Base-by-base conservation (phyloP, 2,797 vertebrate species). In the Melanotaenia nigrans region DNA sequence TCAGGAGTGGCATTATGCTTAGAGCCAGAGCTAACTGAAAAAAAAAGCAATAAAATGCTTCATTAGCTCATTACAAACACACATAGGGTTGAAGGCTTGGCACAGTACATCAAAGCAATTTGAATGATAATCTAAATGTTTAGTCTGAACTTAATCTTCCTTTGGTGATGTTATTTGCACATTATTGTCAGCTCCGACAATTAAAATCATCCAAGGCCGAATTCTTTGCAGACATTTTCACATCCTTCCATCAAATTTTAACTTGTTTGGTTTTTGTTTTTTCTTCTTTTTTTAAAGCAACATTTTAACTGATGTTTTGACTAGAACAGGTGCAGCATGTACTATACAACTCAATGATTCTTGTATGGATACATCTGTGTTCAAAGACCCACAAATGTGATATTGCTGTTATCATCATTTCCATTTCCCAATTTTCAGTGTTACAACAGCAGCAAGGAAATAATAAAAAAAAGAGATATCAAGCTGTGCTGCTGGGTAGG, bases 401-500 rank as follows among this genome's bases (percentile, higher is more conserved):
- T 53, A 73, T 5, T 65, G 60, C 70, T 73, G 51, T 33, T 28
- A 73, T 75, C 45, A 68, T 76, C 75, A 85, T 84, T 76, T 67
- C 53, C 7, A 33, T 57, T 65, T 79, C 82, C 81, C 76, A 73
- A 63, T 62, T 69, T 75, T 79, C 77, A 79, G 75, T 61, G 56
- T 75, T 58, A 67, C 18, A 58, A 61, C 65, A 12, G 32, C 40
- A 36, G n/a, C 61, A 33, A 45, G 40, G 11, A 63, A 72, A 67
- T 47, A 51, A 64, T 45, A 33, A 28, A 32, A 62, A 65, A 77
- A 35, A 65, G n/a, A 59, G 56, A 84, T 74, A 68, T 78, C 53
- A 83, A 72, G 77, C 77, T 35, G 45, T 73, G 73, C 60, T 61
- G 35, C 53, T 72, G 83, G 73, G 86, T 85, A 82, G 85, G 83